A percentile compares a stretch with the other conserved stretches of the same genome.
Evolutionary conservation across 2,113 vertebrate genomes (phyloP).

Genomic region (Labeo catla): DNA sequence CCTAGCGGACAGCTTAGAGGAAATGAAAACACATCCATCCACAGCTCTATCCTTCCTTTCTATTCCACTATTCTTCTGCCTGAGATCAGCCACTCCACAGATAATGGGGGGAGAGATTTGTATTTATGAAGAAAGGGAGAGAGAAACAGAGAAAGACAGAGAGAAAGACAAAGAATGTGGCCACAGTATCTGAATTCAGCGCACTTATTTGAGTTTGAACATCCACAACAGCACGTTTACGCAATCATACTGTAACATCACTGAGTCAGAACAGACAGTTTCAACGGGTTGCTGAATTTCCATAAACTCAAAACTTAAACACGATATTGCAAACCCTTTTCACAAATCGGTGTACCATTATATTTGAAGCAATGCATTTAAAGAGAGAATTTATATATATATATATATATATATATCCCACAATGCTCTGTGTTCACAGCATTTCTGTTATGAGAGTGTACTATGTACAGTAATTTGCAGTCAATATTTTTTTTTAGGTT

Average conservation of each 20-base stretch:
- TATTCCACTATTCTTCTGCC: constrained; percentile 47
- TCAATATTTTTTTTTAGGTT: neutral
- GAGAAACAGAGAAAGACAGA: neutral
- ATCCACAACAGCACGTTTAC: neutral
- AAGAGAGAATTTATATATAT: neutral
- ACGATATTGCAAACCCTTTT: neutral
- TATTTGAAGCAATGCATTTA: neutral
- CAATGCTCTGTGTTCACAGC: neutral
- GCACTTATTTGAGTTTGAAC: neutral
- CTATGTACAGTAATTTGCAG: neutral
- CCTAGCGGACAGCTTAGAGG: constrained; percentile 76
- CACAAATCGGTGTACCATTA: neutral
- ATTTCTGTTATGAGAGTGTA: neutral
- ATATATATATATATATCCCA: neutral
- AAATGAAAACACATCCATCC: constrained; percentile 79
- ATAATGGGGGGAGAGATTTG: constrained; percentile 76
- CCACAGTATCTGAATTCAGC: neutral
- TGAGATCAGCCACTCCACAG: constrained; percentile 55
- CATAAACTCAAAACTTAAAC: neutral
- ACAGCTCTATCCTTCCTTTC: constrained; percentile 42
- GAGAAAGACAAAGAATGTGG: neutral
- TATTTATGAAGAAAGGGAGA: constrained; percentile 59
- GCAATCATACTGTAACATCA: neutral
- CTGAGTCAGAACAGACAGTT: neutral
- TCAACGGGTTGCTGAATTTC: neutral